Conservation (phyloP, 2,113 vertebrate species). For the Myotis lucifugus region DNA sequence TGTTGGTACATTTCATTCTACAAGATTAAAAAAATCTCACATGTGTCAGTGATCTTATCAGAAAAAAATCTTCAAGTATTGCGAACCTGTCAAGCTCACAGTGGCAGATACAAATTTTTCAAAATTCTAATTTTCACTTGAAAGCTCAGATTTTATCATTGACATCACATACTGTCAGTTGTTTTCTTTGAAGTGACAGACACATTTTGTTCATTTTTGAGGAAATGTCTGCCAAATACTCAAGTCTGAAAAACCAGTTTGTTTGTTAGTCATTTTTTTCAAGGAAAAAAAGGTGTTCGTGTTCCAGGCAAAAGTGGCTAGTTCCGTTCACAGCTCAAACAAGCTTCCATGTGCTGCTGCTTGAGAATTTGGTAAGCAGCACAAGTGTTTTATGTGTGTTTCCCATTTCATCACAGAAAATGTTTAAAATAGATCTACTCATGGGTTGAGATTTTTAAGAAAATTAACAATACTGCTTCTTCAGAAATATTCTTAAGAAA, state of each 20-base stretch:
- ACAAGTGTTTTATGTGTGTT: neutral
- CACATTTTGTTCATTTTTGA: conserved; percentile 50
- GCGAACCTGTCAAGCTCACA: conserved; percentile 25
- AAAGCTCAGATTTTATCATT: conserved; percentile 41
- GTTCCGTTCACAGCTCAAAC: neutral
- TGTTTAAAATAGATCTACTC: neutral
- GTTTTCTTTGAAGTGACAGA: conserved; percentile 61
- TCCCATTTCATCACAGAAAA: conserved; percentile 7
- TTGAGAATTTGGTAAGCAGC: neutral
- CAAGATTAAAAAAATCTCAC: neutral
- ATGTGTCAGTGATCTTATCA: conserved; percentile 16
- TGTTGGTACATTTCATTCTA: conserved; percentile 3
- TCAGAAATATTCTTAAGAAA: neutral
- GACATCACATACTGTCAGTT: conserved; percentile 30
- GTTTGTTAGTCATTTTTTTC: conserved; percentile 49
- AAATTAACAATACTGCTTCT: neutral
- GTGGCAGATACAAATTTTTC: conserved; percentile 53
- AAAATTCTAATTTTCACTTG: conserved; percentile 62
- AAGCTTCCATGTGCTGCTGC: neutral
- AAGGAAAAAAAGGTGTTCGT: neutral
- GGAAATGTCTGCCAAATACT: conserved; percentile 51
- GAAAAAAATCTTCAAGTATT: conserved; percentile 28
- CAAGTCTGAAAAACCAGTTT: conserved; percentile 50
- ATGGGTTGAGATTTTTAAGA: neutral
- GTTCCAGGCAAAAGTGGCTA: neutral